Conservation (phyloP, 2,797 vertebrate genomes). For the Argentina silus region DNA sequence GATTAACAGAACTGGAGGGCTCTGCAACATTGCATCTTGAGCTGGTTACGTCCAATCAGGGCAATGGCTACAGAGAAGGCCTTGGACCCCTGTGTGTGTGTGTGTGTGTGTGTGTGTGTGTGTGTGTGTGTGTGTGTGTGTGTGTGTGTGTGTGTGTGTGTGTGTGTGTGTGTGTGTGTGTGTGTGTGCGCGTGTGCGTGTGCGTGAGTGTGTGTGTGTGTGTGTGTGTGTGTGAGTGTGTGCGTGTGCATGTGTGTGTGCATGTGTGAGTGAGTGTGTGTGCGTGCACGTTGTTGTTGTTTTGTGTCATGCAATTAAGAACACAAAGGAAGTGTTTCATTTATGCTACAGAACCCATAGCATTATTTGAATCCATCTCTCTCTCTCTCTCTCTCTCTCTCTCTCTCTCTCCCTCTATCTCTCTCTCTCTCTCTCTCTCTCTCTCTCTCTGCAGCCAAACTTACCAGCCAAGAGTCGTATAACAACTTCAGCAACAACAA, state of each 20-base stretch:
- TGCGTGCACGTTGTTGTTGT: too few relatives aligned
- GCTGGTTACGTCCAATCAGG: slow-evolving; percentile 75
- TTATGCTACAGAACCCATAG: too few relatives aligned
- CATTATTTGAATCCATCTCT: too few relatives aligned
- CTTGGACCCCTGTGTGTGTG: slow-evolving; percentile 40
- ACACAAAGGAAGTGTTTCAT: too few relatives aligned
- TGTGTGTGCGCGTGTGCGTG: too few relatives aligned
- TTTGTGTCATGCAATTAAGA: too few relatives aligned
- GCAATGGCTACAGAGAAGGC: slow-evolving; percentile 40
- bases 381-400: too few relatives aligned
- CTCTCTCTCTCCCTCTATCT: too few relatives aligned
- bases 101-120: slow-evolving; percentile 12
- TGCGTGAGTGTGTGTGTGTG: too few relatives aligned
- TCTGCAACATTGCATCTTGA: slow-evolving; percentile 73
- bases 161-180: slow-evolving; percentile 15
- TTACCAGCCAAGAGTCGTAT: slow-evolving; percentile 94
- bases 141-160: slow-evolving; percentile 9
- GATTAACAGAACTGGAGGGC: slow-evolving; percentile 67
- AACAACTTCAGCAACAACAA: slow-evolving; percentile 98
- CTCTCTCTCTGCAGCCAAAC: slow-evolving; percentile 79
- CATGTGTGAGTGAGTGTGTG: too few relatives aligned
- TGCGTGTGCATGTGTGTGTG: too few relatives aligned
- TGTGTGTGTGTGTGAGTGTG: too few relatives aligned
- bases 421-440: background rate
- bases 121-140: slow-evolving; percentile 6